These are phyloP conservation scores for mouse (Mus musculus) DNA, from an alignment of 2,113 vertebrate species.

Conservation along the genomic window DNA sequence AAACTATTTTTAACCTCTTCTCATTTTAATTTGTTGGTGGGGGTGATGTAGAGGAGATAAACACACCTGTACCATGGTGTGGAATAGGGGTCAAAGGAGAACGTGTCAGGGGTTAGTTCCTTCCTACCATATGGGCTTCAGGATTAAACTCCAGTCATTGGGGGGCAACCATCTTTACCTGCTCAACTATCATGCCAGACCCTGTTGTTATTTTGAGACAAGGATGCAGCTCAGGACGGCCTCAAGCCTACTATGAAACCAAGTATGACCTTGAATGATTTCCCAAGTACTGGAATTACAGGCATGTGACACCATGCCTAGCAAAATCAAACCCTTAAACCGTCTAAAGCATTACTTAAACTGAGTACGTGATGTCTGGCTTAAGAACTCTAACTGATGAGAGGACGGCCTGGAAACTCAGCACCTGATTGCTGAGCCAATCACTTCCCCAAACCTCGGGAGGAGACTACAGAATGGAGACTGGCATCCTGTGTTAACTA, in stretches of 20 bases:
- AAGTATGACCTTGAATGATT: background rate
- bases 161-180: background rate
- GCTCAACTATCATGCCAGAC: background rate
- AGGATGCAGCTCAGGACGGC: background rate
- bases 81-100: background rate
- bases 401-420: background rate
- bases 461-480: no score
- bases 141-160: background rate
- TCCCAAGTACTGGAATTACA: background rate
- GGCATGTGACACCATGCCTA: background rate
- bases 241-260: background rate
- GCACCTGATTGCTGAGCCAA: background rate
- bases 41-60: no score
- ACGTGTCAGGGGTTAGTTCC: background rate
- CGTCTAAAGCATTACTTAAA: no score
- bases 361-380: background rate
- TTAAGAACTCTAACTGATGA: background rate
- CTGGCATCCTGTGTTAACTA: background rate
- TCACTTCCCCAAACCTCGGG: background rate
- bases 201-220: background rate
- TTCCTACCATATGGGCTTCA: background rate
- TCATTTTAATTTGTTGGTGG: background rate
- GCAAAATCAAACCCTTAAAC: background rate
- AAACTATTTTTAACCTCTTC: background rate
- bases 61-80: no score